Conservation (phyloP, 2,888 invertebrate genomes). For the Cosmia pyralina region DNA sequence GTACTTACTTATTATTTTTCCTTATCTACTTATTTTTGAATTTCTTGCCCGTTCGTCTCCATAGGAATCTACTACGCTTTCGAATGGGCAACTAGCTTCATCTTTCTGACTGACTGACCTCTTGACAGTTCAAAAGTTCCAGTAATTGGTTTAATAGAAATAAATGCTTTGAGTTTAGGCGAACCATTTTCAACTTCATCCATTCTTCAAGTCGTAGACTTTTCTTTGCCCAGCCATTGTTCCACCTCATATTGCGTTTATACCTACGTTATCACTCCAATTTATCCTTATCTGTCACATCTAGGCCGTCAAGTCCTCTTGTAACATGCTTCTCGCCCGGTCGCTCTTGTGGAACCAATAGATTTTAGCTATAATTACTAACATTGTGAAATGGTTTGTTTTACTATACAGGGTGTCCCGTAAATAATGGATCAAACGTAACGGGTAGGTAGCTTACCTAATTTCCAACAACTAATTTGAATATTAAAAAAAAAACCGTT, state of each 20-base stretch:
- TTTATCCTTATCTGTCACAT: conserved; percentile 75
- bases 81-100: background rate
- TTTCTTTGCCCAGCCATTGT: conserved; percentile 11
- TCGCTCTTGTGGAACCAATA: conserved; percentile 62
- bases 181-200: background rate
- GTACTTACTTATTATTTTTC: background rate
- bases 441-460: no score
- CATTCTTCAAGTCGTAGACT: background rate
- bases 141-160: background rate
- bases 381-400: conserved; percentile 49
- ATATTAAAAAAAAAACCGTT: no score
- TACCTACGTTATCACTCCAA: conserved; percentile 60
- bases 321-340: conserved; percentile 58
- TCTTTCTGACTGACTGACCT: background rate
- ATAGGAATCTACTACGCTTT: background rate
- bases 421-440: no score
- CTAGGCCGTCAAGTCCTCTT: conserved; percentile 74
- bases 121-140: background rate
- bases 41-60: background rate
- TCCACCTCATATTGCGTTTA: conserved; percentile 23
- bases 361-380: conserved; percentile 54
- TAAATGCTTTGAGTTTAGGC: background rate
- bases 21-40: background rate
- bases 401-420: no score
- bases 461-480: no score